phyloP scores from a whole-genome alignment of 1,140 invertebrate genomes.

The Ephestia elutella region DNA sequence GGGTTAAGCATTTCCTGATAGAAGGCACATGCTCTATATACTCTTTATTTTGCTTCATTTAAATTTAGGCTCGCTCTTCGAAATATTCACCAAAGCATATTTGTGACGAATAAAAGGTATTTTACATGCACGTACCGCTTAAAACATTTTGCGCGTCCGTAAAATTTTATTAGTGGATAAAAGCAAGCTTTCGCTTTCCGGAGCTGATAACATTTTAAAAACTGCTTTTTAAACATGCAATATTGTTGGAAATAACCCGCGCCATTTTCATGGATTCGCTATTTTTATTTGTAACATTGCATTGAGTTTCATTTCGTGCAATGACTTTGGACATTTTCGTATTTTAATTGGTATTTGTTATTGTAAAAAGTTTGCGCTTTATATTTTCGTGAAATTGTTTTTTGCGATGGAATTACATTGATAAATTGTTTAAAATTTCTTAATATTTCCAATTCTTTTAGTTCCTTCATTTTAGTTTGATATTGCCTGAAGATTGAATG shows the following conservation, averaged over 20 bases:
- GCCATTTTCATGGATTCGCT: background rate
- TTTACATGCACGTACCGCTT: background rate
- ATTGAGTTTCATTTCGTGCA: background rate
- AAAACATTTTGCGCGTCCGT: slow-evolving; percentile 1
- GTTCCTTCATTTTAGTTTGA: too few species aligned
- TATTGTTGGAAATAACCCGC: background rate
- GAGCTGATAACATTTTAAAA: background rate
- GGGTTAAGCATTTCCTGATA: background rate
- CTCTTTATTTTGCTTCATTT: background rate
- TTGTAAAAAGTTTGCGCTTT: background rate
- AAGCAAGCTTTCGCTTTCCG: background rate
- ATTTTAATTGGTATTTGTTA: background rate
- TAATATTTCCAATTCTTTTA: too few species aligned
- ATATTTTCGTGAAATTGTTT: background rate
- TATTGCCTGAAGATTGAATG: too few species aligned
- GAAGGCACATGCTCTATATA: background rate
- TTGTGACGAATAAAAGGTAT: slow-evolving; percentile 1
- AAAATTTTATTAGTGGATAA: slow-evolving; percentile 4
- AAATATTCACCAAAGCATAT: slow-evolving; percentile 2
- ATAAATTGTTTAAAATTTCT: too few species aligned
- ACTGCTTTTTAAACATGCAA: background rate
- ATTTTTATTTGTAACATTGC: background rate
- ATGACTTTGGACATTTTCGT: background rate
- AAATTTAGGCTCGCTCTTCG: slow-evolving; percentile 1
- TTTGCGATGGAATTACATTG: background rate